Conservation (phyloP, 2,113 vertebrate species). For the Pseudorhombus dupliciocellatus region DNA sequence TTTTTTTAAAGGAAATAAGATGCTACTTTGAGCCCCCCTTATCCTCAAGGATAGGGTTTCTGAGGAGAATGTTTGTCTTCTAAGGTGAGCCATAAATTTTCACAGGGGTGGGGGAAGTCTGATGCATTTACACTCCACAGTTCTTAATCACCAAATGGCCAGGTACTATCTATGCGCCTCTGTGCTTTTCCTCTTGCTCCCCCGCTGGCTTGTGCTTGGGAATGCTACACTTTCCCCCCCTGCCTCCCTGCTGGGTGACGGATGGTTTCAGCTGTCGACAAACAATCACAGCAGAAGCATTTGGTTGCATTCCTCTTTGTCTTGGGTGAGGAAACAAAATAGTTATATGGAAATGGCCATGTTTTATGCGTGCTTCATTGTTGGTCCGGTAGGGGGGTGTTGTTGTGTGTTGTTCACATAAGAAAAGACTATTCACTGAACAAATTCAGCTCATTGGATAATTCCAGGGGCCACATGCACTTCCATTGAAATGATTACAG, state of each 20-base stretch:
- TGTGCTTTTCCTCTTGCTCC: constrained; percentile 41
- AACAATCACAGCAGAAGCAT: constrained; percentile 75
- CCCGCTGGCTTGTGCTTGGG: constrained; percentile 53
- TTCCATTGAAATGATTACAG: constrained; percentile 13
- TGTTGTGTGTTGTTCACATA: constrained; percentile 40
- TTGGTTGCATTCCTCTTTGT: constrained; percentile 77
- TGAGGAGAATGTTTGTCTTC: constrained; percentile 66
- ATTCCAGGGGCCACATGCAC: not conserved
- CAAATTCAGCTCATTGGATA: constrained; percentile 36
- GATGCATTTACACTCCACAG: constrained; percentile 65
- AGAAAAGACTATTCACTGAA: constrained; percentile 52
- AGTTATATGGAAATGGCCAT: constrained; percentile 52
- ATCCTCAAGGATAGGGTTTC: constrained; percentile 74
- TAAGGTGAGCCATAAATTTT: constrained; percentile 62
- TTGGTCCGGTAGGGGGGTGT: constrained; percentile 33
- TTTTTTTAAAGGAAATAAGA: constrained; percentile 52
- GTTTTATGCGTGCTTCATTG: constrained; percentile 48
- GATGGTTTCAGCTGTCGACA: constrained; percentile 80
- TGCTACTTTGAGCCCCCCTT: constrained; percentile 65
- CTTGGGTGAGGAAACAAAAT: constrained; percentile 56
- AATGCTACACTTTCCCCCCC: constrained; percentile 53
- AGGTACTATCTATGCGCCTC: constrained; percentile 69
- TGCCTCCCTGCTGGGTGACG: constrained; percentile 74
- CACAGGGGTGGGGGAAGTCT: constrained; percentile 48
- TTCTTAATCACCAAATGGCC: constrained; percentile 78